These are phyloP conservation scores for Sarcophaga carnaria DNA, from an alignment of 2,888 invertebrate species.

Conservation along the genomic window DNA sequence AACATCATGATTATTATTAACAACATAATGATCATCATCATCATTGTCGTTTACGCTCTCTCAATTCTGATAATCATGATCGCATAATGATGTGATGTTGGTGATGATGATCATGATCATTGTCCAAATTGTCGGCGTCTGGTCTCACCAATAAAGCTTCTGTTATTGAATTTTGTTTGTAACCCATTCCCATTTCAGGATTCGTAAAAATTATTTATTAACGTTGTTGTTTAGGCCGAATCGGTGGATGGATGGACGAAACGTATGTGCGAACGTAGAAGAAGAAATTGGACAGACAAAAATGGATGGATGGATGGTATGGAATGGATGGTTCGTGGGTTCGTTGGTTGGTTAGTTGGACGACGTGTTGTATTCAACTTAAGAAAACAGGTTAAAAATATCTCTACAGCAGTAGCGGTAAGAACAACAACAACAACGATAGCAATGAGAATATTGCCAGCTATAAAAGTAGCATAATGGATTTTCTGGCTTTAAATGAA, in stretches of 20 bases:
- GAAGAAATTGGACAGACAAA: background rate
- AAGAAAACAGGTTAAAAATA: slow-evolving; percentile 79
- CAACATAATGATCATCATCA: slow-evolving; percentile 22
- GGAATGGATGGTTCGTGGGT: background rate
- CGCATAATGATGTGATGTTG: slow-evolving; percentile 17
- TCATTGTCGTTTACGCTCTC: background rate
- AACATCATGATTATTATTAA: slow-evolving; percentile 32
- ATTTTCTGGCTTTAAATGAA: slow-evolving; percentile 36
- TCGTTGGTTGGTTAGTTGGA: slow-evolving; percentile 70
- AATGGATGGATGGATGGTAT: no score
- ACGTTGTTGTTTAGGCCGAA: slow-evolving; percentile 28
- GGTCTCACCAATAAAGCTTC: slow-evolving; percentile 66
- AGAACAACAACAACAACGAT: slow-evolving; percentile 47
- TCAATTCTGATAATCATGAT: slow-evolving; percentile 13
- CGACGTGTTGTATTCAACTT: slow-evolving; percentile 73
- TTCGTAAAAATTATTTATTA: slow-evolving; percentile 81
- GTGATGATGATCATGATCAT: slow-evolving; percentile 18
- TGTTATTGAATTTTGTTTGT: slow-evolving; percentile 62
- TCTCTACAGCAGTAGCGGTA: slow-evolving; percentile 37
- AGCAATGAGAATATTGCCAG: slow-evolving; percentile 71
- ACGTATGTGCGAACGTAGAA: no score
- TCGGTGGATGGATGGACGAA: slow-evolving; percentile 71
- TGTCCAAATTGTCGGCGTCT: slow-evolving; percentile 63
- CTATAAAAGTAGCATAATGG: slow-evolving; percentile 69
- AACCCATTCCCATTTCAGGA: slow-evolving; percentile 67